Base-by-base conservation (phyloP, 2,888 invertebrate species). In the Cheilosia variabilis region DNA sequence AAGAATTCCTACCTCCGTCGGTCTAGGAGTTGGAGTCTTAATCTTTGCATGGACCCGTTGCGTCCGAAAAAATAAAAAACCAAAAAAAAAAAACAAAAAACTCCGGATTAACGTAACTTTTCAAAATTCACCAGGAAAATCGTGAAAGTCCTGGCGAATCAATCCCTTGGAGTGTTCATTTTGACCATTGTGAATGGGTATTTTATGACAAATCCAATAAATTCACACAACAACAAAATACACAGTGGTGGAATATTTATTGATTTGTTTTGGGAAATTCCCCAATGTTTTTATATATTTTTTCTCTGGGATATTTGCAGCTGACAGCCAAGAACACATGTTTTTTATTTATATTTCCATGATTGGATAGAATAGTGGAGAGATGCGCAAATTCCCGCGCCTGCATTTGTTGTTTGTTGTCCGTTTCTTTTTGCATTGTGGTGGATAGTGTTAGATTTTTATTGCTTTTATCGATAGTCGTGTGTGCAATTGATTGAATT, bases 211-310 rank as follows among this genome's bases (percentile, higher is more conserved):
- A 73, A 73, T 66, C 19, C 73, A 73, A 60, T 71, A 58, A 69
- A 43, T 65, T 72, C 34, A 9, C 10, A 58, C 72, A 72, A 79
- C 72, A 79, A 72, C 71, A 71, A 79, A 79, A 17, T 31, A 43
- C 58, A 22, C 58, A 60, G 55, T 66, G 73, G 73, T 73, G 66
- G 80, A 73, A 66, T 63, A 47, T 65, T 72, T 66, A 72, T 73
- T 27, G 73, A 72, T 80, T 80, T 80, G 80, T 80, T 80, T 53
- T 80, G 68, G 80, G 80, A 66, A 43, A 55, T 80, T 62, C 53
- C 22, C 37, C 19, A 2, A 34, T 55, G 9, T 55, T 63, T 24
- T 55, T 55, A 13, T 15, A 13, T 31, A 0, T 31, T 22, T 13
- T 15, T 24, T 27, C 2, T 60, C 17, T 52, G 71, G 53, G 63